Conservation (phyloP, 2,113 vertebrate genomes). For the Xenopus laevis region DNA sequence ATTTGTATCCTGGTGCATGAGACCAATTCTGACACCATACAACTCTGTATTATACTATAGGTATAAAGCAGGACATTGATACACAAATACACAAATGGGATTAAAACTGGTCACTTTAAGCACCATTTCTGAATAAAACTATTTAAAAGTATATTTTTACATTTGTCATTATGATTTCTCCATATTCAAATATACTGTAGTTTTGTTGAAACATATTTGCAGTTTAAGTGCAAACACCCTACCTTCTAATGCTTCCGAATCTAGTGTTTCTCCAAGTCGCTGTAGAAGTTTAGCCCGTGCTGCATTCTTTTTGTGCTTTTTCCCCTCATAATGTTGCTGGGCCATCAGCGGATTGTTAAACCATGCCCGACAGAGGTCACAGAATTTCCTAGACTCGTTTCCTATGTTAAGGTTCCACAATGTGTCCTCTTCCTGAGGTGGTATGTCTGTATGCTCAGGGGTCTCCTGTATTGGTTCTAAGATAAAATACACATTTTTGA, state of each 20-base stretch:
- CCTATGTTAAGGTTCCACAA: slow-evolving; percentile 55
- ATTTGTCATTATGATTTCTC: too few relatives aligned
- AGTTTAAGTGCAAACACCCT: neutral
- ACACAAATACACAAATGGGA: too few relatives aligned
- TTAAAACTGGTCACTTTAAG: too few relatives aligned
- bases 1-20: too few relatives aligned
- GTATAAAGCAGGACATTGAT: too few relatives aligned
- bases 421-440: slow-evolving; percentile 41
- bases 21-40: too few relatives aligned
- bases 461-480: slow-evolving; percentile 37
- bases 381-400: slow-evolving; percentile 71
- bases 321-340: slow-evolving; percentile 77
- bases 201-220: too few relatives aligned
- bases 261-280: slow-evolving; percentile 71
- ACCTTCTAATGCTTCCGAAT: slow-evolving; percentile 44
- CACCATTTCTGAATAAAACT: too few relatives aligned
- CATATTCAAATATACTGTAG: too few relatives aligned
- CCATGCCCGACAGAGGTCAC: slow-evolving; percentile 73
- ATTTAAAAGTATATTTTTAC: too few relatives aligned
- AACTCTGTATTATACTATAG: too few relatives aligned
- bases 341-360: slow-evolving; percentile 81
- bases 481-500: too few relatives aligned
- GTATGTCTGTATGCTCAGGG: slow-evolving; percentile 53
- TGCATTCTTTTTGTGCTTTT: slow-evolving; percentile 75
- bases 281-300: slow-evolving; percentile 70